Percentiles rank a stretch among this genome's conserved stretches.
phyloP scores from a whole-genome alignment of 2,113 vertebrate species.

The Pongo pygmaeus region DNA sequence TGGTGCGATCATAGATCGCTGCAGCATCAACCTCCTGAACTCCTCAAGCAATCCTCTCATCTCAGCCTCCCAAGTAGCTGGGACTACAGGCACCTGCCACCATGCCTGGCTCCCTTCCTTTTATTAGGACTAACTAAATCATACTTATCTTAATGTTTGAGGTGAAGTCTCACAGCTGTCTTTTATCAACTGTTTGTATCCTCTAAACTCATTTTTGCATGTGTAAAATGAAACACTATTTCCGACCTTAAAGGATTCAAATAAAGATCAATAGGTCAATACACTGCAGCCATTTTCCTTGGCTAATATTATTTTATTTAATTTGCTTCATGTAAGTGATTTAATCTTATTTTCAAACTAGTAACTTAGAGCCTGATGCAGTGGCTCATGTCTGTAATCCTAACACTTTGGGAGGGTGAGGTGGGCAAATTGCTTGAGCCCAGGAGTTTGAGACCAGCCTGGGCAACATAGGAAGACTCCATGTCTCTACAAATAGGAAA shows the following conservation, averaged over 20 bases:
- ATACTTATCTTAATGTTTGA: neutral
- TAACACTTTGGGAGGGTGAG: too few relatives aligned
- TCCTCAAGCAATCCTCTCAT: too few relatives aligned
- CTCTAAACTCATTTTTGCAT: neutral
- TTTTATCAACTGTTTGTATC: neutral
- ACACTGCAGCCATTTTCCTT: neutral
- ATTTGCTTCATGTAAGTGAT: neutral
- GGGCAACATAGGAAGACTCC: too few relatives aligned
- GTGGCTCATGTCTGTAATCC: too few relatives aligned
- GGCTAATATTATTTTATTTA: neutral
- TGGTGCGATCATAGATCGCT: too few relatives aligned
- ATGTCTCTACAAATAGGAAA: too few relatives aligned
- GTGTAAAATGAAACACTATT: neutral
- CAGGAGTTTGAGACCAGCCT: too few relatives aligned
- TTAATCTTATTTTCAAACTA: conserved; percentile 16
- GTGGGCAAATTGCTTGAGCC: too few relatives aligned
- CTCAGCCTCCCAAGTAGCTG: too few relatives aligned
- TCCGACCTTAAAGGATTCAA: neutral
- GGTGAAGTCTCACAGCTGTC: neutral
- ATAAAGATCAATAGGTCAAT: neutral
- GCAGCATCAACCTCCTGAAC: too few relatives aligned
- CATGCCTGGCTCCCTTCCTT: neutral
- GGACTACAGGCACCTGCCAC: too few relatives aligned
- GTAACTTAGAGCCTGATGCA: too few relatives aligned
- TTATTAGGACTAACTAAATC: neutral